Conservation (phyloP, 37 sponge, comb jelly and placozoan species). For the Cliona cf. orientalis region DNA sequence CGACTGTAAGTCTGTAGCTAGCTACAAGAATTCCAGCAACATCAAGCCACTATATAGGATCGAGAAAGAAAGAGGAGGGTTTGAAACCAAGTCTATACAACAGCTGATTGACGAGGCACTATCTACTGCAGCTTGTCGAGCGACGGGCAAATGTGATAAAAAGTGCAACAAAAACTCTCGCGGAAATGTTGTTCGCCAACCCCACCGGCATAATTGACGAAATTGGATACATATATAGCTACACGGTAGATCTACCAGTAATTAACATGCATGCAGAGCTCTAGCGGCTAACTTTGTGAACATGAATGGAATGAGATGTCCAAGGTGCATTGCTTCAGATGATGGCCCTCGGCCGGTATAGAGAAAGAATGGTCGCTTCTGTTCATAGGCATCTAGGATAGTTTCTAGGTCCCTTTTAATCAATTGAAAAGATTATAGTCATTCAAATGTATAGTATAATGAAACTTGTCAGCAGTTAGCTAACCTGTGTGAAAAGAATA, state of each 20-base stretch:
- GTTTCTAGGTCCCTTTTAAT: conserved; percentile 50
- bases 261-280: not conserved
- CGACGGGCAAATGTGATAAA: too few species aligned
- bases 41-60: too few species aligned
- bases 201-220: too few species aligned
- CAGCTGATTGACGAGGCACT: too few species aligned
- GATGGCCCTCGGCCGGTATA: conserved; percentile 93
- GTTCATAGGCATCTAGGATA: conserved; percentile 73
- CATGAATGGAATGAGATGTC: conserved; percentile 89
- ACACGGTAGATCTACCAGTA: not conserved
- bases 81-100: too few species aligned
- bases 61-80: too few species aligned
- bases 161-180: too few species aligned
- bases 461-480: not conserved
- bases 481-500: conserved; percentile 90
- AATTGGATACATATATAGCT: not conserved
- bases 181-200: too few species aligned
- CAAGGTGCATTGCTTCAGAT: conserved; percentile 91
- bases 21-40: too few species aligned
- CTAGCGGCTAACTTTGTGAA: conserved; percentile 81
- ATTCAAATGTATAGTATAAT: not conserved
- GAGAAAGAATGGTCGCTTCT: conserved; percentile 83
- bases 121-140: too few species aligned
- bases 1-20: too few species aligned
- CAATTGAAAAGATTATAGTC: not conserved